Base-by-base conservation (phyloP, 2,888 invertebrate genomes). In the Apotomis capreana region DNA sequence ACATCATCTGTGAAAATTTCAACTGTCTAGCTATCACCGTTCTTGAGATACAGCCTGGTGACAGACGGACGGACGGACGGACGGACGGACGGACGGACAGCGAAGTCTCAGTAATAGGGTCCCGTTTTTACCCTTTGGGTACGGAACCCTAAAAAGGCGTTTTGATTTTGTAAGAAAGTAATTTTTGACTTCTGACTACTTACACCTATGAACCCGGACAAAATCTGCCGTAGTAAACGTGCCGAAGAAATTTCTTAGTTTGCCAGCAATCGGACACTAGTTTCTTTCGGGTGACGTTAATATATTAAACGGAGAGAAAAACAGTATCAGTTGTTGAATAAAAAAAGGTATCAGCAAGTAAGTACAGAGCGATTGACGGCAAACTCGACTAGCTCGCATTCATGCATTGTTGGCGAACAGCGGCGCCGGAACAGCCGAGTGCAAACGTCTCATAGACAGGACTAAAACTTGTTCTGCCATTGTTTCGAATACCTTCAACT, bases 401-500 rank as follows among this genome's bases (percentile, higher is more conserved):
- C 67, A 67, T 57, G 61, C 59, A 44, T 37, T 44, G 61, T 59
- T 46, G 37, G 58, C 12, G 44, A 58, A 70, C 57, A 58, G 51
- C 36, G 55, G 40, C 40, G 40, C 40, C 49, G 67, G 61, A 62
- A 71, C 71, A 61, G 57, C 44, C 67, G 67, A 59, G 58, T 40
- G 61, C 67, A 65, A 57, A 58, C 70, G 49, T 63, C 67, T 51
- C 61, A 67, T 63, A 57, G 36, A 69, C 57, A 62, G 15, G 46
- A 58, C 51, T 63, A 10, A 58, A 69, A 69, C 69, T 69, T 60
- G 51, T 54, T 37, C 55, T 52, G 36, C 74, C 63, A 68, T 69
- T 70, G 70, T 74, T 74, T 70, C 55, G 58, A 67, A 69, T 62
- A 67, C 58, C 58, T 51, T 49, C 44, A 46, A 26, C 62, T 46